Conservation (phyloP, 2,797 vertebrate species). For the Acrossocheilus wenchowensis region DNA sequence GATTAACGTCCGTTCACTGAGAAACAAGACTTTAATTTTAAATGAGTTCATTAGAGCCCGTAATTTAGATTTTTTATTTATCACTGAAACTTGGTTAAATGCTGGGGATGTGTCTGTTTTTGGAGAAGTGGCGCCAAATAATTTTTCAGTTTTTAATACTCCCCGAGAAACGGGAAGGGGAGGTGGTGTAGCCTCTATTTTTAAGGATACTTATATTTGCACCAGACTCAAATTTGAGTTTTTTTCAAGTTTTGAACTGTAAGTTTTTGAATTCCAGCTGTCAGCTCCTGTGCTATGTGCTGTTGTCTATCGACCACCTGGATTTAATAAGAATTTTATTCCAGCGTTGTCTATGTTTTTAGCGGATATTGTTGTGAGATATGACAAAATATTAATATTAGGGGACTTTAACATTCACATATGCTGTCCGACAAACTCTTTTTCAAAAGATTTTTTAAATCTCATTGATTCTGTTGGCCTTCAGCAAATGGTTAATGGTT, state of each 20-base stretch:
- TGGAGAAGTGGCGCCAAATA: background rate
- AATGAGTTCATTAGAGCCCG: background rate
- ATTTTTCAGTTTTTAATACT: background rate
- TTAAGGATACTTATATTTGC: background rate
- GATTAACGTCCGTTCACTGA: background rate
- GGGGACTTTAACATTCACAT: background rate
- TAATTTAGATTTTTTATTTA: background rate
- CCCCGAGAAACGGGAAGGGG: background rate
- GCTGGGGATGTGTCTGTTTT: background rate
- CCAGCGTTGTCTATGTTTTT: background rate
- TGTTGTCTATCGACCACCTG: background rate
- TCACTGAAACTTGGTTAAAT: background rate
- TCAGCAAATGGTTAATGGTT: background rate
- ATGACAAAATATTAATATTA: background rate
- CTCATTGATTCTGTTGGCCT: background rate
- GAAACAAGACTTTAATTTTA: background rate
- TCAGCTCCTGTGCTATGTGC: background rate
- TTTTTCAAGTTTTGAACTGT: background rate
- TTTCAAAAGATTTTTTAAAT: background rate
- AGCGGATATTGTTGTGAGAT: background rate
- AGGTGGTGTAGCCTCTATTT: constrained; percentile 4
- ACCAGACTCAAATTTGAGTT: background rate
- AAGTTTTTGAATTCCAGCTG: background rate
- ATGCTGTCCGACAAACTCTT: background rate
- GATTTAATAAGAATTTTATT: background rate